A percentile compares a stretch with the other conserved stretches of the same genome.
Conservation (phyloP, 37 sponge, comb jelly and placozoan genomes). For the Agelas oroides region DNA sequence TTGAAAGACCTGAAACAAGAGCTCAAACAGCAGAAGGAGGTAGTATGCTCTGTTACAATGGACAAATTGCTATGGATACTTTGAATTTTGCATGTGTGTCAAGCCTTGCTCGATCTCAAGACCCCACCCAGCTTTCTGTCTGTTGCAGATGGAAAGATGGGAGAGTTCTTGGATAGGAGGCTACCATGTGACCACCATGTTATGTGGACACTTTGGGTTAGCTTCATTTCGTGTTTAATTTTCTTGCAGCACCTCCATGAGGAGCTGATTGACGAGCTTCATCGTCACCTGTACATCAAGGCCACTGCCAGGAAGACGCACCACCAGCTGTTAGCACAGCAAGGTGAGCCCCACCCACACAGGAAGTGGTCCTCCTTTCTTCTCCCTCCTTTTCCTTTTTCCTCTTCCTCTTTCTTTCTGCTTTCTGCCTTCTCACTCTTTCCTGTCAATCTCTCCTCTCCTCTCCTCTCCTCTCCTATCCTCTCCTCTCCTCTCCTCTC, state of each 20-base stretch:
- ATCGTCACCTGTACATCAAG: slow-evolving; percentile 77
- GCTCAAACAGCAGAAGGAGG: slow-evolving; percentile 60
- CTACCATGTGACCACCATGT: too few relatives aligned
- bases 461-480: neutral
- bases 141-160: too few relatives aligned
- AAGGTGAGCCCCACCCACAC: neutral
- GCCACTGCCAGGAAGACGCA: slow-evolving; percentile 56
- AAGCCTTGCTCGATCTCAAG: too few relatives aligned
- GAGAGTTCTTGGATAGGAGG: too few relatives aligned
- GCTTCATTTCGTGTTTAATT: too few relatives aligned
- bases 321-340: too few relatives aligned
- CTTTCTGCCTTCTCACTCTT: too few relatives aligned
- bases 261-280: slow-evolving; percentile 85
- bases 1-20: slow-evolving; percentile 77
- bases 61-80: neutral
- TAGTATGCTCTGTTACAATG: too few relatives aligned
- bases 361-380: neutral
- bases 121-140: too few relatives aligned
- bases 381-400: neutral
- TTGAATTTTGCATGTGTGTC: neutral
- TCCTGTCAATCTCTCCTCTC: too few relatives aligned
- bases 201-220: too few relatives aligned
- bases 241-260: slow-evolving; percentile 48
- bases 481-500: neutral
- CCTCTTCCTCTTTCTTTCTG: neutral